Evolutionary conservation across 2,113 vertebrate species (phyloP), one percentile per base, ranked within the genome.

Genomic region (Nothobranchius furzeri): DNA sequence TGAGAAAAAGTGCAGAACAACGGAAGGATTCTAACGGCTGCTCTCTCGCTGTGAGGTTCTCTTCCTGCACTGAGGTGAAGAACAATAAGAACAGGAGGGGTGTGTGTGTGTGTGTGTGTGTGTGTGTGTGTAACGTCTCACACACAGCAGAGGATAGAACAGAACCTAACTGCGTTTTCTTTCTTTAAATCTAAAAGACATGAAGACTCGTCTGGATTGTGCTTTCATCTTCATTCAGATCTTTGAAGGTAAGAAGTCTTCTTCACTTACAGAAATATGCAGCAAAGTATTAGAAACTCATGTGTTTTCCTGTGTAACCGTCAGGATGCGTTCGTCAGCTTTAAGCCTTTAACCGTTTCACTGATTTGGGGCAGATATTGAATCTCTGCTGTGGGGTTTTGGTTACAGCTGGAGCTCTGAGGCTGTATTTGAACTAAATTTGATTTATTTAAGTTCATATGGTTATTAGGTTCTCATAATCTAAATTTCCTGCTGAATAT

Each of bases 1-100:
- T 9, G 40, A 42, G 8, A n/a, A 17, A 8, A 7, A 2, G 17
- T 24, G 56, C 42, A 60, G 20, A 24, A 10, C 17, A 36, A 2
- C 48, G 20, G 20, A 20, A 50, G 60, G 1, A 10, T 48, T 51
- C 58, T 40, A 75, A 52, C 54, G 1, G 54, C 24, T 40, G 61
- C 49, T 75, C 37, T 48, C 5, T 30, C 20, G n/a, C 59, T 78
- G 47, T 72, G 68, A 81, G 24, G 52, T 60, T 1, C 0, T 47
- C 82, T 88, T 90, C 86, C 84, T 89, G 84, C 47, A 68, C 3
- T 37, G 65, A 47, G 46, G 36, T 45, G 42, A 69, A 57, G 68
- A 83, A 83, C 74, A 81, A 86, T 60, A 64, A 72, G 60, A 35
- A 64, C 2, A 61, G 42, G 9, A 25, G 64, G 60, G 52, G 24